A percentile compares a stretch with the other conserved stretches of the same genome.
Conservation (phyloP, 2,797 vertebrate species). For the Eupleurogrammus muticus region DNA sequence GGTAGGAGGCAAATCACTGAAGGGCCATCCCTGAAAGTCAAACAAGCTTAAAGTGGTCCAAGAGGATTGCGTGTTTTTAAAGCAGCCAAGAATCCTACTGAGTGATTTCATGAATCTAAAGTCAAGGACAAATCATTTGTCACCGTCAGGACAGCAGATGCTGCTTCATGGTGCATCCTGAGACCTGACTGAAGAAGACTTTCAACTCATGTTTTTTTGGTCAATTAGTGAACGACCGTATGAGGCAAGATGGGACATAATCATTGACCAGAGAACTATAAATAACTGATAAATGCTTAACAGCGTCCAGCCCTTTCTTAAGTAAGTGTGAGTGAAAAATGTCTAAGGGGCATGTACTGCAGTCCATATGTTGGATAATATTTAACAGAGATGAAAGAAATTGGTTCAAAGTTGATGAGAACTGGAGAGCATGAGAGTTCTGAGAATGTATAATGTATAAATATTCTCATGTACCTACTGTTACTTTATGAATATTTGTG, state of each 20-base stretch:
- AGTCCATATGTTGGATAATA: background rate
- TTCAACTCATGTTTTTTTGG: background rate
- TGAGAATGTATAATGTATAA: background rate
- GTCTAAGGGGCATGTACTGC: background rate
- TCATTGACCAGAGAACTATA: background rate
- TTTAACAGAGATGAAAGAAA: background rate
- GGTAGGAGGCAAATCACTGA: no score
- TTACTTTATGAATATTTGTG: no score
- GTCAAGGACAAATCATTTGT: background rate
- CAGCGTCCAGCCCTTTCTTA: background rate
- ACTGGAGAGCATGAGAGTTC: no score
- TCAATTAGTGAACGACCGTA: background rate
- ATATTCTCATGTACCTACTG: no score
- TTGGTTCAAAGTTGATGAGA: background rate
- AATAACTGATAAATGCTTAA: background rate
- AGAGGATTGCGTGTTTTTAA: background rate
- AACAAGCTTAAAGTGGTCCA: background rate
- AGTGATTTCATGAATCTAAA: background rate
- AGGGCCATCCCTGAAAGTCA: background rate
- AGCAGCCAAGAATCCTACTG: background rate
- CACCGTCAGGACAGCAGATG: background rate
- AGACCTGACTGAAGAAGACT: background rate
- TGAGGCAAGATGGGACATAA: background rate
- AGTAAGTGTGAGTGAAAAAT: no score
- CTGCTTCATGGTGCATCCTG: background rate